These are phyloP conservation scores for Pelochelys cantorii DNA, from an alignment of 2,797 vertebrate species.

Conservation along the genomic window DNA sequence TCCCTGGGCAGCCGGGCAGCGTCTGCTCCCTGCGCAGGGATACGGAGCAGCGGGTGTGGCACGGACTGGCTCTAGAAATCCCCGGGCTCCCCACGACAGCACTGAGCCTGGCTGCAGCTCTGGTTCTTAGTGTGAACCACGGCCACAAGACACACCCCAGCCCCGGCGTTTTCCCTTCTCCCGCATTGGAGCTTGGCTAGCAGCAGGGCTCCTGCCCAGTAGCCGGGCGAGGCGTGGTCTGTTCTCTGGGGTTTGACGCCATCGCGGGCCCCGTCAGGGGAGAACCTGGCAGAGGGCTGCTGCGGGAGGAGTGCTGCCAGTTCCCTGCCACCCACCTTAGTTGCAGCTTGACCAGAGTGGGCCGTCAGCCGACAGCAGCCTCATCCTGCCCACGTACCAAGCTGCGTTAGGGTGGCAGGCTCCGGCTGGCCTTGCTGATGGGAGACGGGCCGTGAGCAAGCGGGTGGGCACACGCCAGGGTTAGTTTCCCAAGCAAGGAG, in stretches of 20 bases:
- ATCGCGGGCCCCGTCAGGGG: neutral
- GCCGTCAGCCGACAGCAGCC: neutral
- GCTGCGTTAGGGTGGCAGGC: neutral
- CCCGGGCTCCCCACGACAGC: slow-evolving; percentile 18
- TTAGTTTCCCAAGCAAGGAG: neutral
- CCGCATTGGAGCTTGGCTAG: neutral
- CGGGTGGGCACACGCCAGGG: neutral
- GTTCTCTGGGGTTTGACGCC: neutral
- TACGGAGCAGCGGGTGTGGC: slow-evolving; percentile 66
- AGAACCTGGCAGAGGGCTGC: neutral
- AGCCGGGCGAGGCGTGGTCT: neutral
- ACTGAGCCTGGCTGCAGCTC: slow-evolving; percentile 20
- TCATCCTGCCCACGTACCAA: slow-evolving; percentile 53
- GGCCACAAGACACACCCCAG: slow-evolving; percentile 70
- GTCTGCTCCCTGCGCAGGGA: slow-evolving; percentile 52
- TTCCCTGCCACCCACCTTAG: neutral
- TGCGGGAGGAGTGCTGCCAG: accelerated
- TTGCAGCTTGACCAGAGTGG: neutral
- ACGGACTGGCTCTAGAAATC: slow-evolving; percentile 66
- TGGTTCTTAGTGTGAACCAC: slow-evolving; percentile 62
- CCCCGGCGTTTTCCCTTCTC: slow-evolving; percentile 35
- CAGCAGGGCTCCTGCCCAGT: neutral
- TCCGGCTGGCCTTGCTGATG: neutral
- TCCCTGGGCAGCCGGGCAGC: slow-evolving; percentile 41
- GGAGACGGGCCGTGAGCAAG: neutral